Evolutionary conservation across 2,888 invertebrate species (phyloP), one percentile per base, ranked within the genome.

Genomic region (Acrocera orbiculus): DNA sequence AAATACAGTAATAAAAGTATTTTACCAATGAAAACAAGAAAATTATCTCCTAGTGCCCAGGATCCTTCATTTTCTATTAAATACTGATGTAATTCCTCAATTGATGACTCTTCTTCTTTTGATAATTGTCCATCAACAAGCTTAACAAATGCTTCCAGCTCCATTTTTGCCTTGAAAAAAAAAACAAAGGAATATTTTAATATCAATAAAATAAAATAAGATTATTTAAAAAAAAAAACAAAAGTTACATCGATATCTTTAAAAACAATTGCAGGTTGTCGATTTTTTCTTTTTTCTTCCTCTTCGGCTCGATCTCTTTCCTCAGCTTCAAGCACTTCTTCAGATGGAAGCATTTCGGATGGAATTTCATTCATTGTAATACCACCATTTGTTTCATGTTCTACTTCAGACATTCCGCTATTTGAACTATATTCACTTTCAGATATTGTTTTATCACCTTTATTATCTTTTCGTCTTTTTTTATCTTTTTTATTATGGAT

Each of bases 21-120:
- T 23, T 32, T 42, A 45, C 45, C 81, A 37, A 89, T 70, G 54
- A 87, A 83, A 35, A 69, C 66, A 27, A 87, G 68, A 59, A 89
- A 90, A 46, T 80, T 78, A 49, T 89, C 89, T 8, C 87, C 82
- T 15, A 90, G 66, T 36, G 86, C 85, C 90, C 90, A 90, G 49
- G 85, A 83, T 36, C 89, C 90, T 53, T 89, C 87, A 46, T 83
- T 81, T 44, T 79, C 80, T 45, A 87, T 66, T 56, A 89, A 71
- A 61, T 89, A 90, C 58, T 85, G 83, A 52, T 79, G 75, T 46
- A 90, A 62, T 62, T 90, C 89, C 47, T 77, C 76, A 52, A 87
- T 62, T 44, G 76, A 78, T 27, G 52, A 46, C 51, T 70, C 69
- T 54, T 89, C 87, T 39, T 81, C 82, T 9, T 73, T 68, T 32